A percentile compares a stretch with the other conserved stretches of the same genome.
Conservation (phyloP, 2,888 invertebrate genomes). For the Taenaris catops region DNA sequence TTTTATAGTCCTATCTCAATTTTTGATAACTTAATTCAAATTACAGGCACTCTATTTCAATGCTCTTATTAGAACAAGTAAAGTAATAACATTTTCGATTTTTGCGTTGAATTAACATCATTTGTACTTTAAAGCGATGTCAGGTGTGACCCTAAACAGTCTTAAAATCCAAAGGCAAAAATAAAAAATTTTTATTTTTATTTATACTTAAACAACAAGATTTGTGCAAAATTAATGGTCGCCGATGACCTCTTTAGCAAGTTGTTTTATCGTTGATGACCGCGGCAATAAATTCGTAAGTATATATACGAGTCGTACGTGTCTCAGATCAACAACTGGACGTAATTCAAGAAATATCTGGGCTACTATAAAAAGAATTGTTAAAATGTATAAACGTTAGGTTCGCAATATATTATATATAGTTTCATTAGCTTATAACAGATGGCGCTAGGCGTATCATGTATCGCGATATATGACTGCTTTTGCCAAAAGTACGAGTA, state of each 20-base stretch:
- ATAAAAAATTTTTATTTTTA: constrained; percentile 25
- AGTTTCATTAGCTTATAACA: too few relatives aligned
- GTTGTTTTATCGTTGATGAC: constrained; percentile 53
- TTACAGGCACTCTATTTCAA: not conserved
- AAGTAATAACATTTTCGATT: too few relatives aligned
- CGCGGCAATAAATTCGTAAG: constrained; percentile 55
- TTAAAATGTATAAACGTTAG: too few relatives aligned
- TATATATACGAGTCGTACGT: constrained; percentile 42
- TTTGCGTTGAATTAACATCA: too few relatives aligned
- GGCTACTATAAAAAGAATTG: constrained; percentile 36
- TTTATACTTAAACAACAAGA: constrained; percentile 27
- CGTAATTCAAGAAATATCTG: constrained; percentile 54
- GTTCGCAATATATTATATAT: too few relatives aligned
- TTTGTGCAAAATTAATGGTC: constrained; percentile 40
- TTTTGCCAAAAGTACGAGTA: too few relatives aligned
- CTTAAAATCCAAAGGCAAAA: constrained; percentile 13
- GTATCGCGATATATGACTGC: too few relatives aligned
- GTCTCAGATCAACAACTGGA: constrained; percentile 31
- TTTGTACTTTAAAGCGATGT: not conserved
- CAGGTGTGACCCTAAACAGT: constrained; percentile 1
- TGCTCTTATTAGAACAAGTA: too few relatives aligned
- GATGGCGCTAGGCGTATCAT: too few relatives aligned
- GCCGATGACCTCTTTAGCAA: constrained; percentile 58
- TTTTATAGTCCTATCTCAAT: too few relatives aligned
- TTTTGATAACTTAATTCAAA: too few relatives aligned